Base-by-base conservation (phyloP, 2,113 vertebrate species). In the Picathartes gymnocephalus region DNA sequence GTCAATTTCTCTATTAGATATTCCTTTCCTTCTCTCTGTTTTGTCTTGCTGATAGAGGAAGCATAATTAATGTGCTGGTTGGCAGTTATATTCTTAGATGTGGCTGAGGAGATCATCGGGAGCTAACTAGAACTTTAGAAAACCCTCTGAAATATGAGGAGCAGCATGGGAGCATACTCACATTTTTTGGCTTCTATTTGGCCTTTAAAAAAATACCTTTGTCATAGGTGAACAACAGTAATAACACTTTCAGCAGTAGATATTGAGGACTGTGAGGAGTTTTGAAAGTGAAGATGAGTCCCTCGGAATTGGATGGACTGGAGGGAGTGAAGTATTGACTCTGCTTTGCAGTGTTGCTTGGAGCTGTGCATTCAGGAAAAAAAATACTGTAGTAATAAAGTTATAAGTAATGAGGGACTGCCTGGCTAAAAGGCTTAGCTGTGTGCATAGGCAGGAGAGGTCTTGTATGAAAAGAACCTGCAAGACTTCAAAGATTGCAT, bases 81-180 rank as follows among this genome's bases (percentile, higher is more conserved):
- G 40, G 39, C 22, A 39, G n/a, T 21, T 45, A 6, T 1, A 10
- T 65, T 56, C 70, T 84, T 37, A 30, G 35, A n/a, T 2, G 4
- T 19, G n/a, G 31, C 24, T 90, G 70, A 73, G 54, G 58, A 90
- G 54, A 57, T 31, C 33, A 45, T 10, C 69, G 42, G 33, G 24
- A 78, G 40, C 15, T 40, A 51, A 56, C 10, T 10, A 50, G 39
- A 73, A 33, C 33, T 68, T 45, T 7, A 64, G 69, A 80, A 90
- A 77, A 45, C 11, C 25, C 17, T 58, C 51, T 54, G 33, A 76
- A 72, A 58, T 48, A 31, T 7, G 37, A 66, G 45, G 31, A 88
- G 68, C 22, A 71, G 13, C 57, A 45, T 15, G 16, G 28, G 7
- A 86, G 4, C 1, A 4, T 31, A n/a, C 0, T 1, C 10, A 31